Percentiles rank a stretch among this genome's conserved stretches.
Evolutionary conservation across 2,888 invertebrate species (phyloP).

Genomic region (Drosophila vallismaia): DNA sequence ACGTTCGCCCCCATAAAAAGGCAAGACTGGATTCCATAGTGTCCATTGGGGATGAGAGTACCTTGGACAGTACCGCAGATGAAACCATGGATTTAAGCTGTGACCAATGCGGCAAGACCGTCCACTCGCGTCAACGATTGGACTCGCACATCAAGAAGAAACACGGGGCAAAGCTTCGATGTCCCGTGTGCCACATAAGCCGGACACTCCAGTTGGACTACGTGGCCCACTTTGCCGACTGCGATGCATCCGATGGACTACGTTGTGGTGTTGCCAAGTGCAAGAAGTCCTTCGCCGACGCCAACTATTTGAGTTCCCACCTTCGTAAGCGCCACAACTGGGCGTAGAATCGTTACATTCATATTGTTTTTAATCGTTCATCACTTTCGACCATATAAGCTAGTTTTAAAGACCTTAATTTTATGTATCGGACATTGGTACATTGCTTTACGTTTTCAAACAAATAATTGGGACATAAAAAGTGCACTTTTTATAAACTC

Average conservation of each 20-base stretch:
- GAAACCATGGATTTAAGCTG: slow-evolving; percentile 44
- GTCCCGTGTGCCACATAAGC: slow-evolving; percentile 27
- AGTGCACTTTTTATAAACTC: neutral
- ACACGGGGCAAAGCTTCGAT: slow-evolving; percentile 39
- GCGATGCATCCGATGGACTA: slow-evolving; percentile 14
- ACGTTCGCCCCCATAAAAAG: slow-evolving; percentile 63
- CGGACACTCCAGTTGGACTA: slow-evolving; percentile 26
- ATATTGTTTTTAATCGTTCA: slow-evolving; percentile 4
- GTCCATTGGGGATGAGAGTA: neutral
- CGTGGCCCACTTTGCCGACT: slow-evolving; percentile 48
- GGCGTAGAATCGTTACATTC: slow-evolving; percentile 8
- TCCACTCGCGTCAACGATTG: slow-evolving; percentile 50
- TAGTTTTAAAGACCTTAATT: neutral
- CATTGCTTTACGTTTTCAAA: neutral
- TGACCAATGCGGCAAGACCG: slow-evolving; percentile 46
- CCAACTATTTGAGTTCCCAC: slow-evolving; percentile 42
- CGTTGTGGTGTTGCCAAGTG: slow-evolving; percentile 51
- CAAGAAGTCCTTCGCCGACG: slow-evolving; percentile 34
- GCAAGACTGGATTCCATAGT: slow-evolving; percentile 18
- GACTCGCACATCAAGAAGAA: slow-evolving; percentile 53
- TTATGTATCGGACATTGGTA: neutral
- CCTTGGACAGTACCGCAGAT: slow-evolving; percentile 13
- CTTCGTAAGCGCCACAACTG: slow-evolving; percentile 53
- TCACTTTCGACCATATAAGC: slow-evolving; percentile 1
- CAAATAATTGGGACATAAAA: neutral